A percentile compares a stretch with the other conserved stretches of the same genome.
These are phyloP conservation scores for Nudaria mundana DNA, from an alignment of 2,888 invertebrate genomes.

Conservation along the genomic window DNA sequence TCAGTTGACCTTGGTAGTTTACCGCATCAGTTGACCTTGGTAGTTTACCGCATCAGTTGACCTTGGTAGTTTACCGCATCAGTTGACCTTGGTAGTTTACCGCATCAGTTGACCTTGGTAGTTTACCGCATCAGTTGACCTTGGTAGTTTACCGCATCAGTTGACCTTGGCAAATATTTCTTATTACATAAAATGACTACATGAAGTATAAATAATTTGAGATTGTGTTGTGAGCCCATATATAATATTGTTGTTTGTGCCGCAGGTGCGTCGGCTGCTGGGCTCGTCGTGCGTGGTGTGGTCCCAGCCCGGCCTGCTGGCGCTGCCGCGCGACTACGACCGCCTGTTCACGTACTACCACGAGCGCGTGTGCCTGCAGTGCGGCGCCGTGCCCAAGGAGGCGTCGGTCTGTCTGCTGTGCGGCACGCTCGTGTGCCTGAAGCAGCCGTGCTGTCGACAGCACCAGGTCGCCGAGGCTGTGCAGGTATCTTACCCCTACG, in stretches of 20 bases:
- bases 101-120: no score
- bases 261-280: conserved; percentile 83
- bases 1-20: no score
- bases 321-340: conserved; percentile 95
- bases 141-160: no score
- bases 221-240: neutral
- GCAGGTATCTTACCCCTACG: no score
- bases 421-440: conserved; percentile 82
- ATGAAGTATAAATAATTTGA: no score
- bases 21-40: no score
- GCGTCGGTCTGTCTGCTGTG: conserved; percentile 89
- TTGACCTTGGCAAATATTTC: no score
- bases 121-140: no score
- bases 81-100: no score
- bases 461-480: conserved; percentile 34
- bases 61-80: no score
- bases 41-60: no score
- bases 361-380: conserved; percentile 92
- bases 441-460: conserved; percentile 34
- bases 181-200: no score
- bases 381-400: conserved; percentile 90
- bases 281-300: conserved; percentile 88
- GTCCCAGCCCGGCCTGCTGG: conserved; percentile 91
- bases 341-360: conserved; percentile 92
- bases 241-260: neutral